Evolutionary conservation across 2,113 vertebrate genomes (phyloP).

Genomic region (Asarcornis scutulata): DNA sequence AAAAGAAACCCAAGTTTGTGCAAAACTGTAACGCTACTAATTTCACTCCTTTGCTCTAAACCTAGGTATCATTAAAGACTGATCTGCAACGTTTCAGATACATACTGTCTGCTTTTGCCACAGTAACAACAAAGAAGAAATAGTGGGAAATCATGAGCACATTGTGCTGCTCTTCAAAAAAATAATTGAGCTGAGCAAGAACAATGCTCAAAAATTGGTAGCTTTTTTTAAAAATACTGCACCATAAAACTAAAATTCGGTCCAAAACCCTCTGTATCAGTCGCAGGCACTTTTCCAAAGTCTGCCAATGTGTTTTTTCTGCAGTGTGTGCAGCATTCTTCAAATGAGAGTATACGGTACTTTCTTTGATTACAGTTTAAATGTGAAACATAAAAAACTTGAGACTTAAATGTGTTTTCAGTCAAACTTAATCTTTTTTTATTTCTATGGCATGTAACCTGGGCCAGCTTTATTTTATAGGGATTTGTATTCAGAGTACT

Average conservation of each 20-base stretch:
- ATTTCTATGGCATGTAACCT: neutral
- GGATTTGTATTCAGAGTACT: neutral
- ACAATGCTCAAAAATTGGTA: neutral
- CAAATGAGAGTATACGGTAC: neutral
- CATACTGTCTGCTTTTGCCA: neutral
- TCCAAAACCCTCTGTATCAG: neutral
- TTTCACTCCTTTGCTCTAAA: neutral
- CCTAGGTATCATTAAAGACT: neutral
- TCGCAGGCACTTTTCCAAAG: slow-evolving; percentile 43
- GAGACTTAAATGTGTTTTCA: neutral
- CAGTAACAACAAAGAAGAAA: neutral
- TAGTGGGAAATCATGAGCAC: neutral
- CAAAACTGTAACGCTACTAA: neutral
- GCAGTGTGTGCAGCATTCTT: slow-evolving; percentile 7
- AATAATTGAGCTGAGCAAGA: neutral
- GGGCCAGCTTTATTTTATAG: neutral
- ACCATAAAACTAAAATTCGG: slow-evolving; percentile 4
- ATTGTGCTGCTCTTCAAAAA: neutral
- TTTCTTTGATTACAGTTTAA: slow-evolving; percentile 8
- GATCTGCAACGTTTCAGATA: neutral
- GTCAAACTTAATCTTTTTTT: neutral
- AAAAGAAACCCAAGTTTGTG: neutral
- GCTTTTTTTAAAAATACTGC: neutral
- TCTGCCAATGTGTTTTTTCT: slow-evolving; percentile 45
- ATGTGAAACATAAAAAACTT: slow-evolving; percentile 18